Base-by-base conservation (phyloP, 2,797 vertebrate species). In the Gymnoscopelus microlampas region DNA sequence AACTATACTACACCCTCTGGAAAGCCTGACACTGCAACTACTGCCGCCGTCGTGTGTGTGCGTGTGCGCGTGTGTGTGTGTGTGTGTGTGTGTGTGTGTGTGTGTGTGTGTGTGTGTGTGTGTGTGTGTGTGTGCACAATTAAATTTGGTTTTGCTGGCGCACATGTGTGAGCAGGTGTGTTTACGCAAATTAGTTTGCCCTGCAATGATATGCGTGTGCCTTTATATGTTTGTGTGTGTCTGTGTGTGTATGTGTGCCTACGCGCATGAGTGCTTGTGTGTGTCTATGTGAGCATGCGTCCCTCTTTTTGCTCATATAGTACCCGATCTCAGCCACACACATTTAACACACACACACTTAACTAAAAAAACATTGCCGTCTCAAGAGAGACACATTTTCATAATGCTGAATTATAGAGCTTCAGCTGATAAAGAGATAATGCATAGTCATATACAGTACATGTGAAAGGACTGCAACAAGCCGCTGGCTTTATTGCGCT, bases 21-120 rank as follows among this genome's bases (percentile, higher is more conserved):
- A 88, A 90, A 88, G 77, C 85, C 85, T 90, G 84, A 89, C 83
- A 85, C 85, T 89, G 89, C 88, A 90, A 81, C 77, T 85, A 81
- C 76, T 48, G 66, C 24, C 53, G 32, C 8, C 60, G 29, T n/a
- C n/a, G n/a, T n/a, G 35, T 60, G 60, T 69, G 65, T 73, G 19
- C 70, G 44, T n/a, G 19, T 65, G 8, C 35, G 32, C 5, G 19
- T 66, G n/a, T 55, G 51, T 65, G 51, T 35, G 49, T 63, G 48
- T 51, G 66, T 68, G 51, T 44, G 60, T 66, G 54, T 63, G 62
- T 64, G 60, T 61, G 56, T 53, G 61, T 68, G 53, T 73, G 63
- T 76, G 65, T 70, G 56, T 60, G 66, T 70, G 47, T 24, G 63
- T 55, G 32, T 47, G 29, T 26, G 49, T 49, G 54, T 83, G 71